Evolutionary conservation across 2,113 vertebrate species (phyloP).

Genomic region (Toxotes jaculatrix): DNA sequence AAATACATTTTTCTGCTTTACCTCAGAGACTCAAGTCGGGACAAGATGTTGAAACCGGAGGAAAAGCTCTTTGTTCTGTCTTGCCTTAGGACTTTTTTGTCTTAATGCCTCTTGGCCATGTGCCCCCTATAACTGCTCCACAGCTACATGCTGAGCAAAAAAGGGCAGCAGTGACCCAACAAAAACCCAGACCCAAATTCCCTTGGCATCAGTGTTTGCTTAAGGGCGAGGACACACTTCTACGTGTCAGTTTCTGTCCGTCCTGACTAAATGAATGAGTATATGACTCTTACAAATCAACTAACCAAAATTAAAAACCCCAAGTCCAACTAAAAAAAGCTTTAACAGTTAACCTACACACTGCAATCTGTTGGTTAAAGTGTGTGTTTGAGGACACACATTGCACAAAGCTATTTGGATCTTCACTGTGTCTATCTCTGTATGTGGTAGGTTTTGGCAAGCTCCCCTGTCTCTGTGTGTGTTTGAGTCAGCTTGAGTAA

Average conservation of each 20-base stretch:
- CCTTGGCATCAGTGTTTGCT: conserved; percentile 26
- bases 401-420: conserved; percentile 43
- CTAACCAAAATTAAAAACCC: conserved; percentile 41
- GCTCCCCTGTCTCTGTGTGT: conserved; percentile 29
- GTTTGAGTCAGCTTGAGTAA: conserved; percentile 68
- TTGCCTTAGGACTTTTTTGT: conserved; percentile 2
- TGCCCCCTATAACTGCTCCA: conserved; percentile 36
- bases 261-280: conserved; percentile 15
- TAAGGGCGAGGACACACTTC: conserved; percentile 27
- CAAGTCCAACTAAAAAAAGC: conserved; percentile 28
- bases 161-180: conserved; percentile 44
- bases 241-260: conserved; percentile 43
- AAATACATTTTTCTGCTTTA: conserved; percentile 28
- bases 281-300: conserved; percentile 17
- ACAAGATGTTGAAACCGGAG: conserved; percentile 40
- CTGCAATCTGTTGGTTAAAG: conserved; percentile 55
- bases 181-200: conserved; percentile 22
- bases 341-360: background rate
- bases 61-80: conserved; percentile 64
- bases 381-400: conserved; percentile 16
- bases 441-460: conserved; percentile 57
- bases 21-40: conserved; percentile 28
- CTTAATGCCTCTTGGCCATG: conserved; percentile 48
- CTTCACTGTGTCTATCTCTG: conserved; percentile 50
- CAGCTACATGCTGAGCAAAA: conserved; percentile 49